Base-by-base conservation (phyloP, 2,888 invertebrate genomes). In the Pristionchus exspectatus region DNA sequence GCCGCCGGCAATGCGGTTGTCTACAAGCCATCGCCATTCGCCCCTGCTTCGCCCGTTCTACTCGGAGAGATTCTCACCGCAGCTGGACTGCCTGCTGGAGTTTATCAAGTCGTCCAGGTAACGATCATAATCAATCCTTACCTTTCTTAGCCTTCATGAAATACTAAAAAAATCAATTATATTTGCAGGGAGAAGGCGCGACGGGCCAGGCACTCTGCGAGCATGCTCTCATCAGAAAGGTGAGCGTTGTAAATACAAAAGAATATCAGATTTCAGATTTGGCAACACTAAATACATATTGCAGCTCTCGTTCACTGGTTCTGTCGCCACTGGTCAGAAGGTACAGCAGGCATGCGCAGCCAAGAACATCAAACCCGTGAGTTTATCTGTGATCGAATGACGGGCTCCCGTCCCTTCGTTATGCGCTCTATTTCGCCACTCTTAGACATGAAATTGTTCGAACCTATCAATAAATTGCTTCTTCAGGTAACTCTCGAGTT, bases 1-100 rank as follows among this genome's bases (percentile, higher is more conserved):
- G 96, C 96, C 2, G 96, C 96, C 94, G 96, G 96, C 50, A 96
- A 96, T 92, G 95, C 96, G 4, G 95, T 96, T 90, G 96, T 96
- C 21, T 96, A 96, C 93, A 96, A 96, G 90, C 96, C 96, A 18
- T 96, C 96, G 18, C 96, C 96, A 69, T 95, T 96, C 72, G 96
- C 96, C 0, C 96, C 96, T 0, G 94, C 96, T 3, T 96, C 96
- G 18, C 96, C 96, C 33, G 95, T 96, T 18, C 94, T 96, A 90
- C 93, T 96, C 88, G 96, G 95, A 10, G 96, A 96, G 93, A 95
- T 96, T 21, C 95, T 96, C 87, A 93, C 94, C 3, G 95, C 96
- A 89, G 96, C 96, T 77, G 96, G 96, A 0, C 91, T 96, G 14
- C 96, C 96, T 5, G 93, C 95, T 89, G 96, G 96, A 38, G 95